Base-by-base conservation (phyloP, 35 echinoderm and acorn worm genomes). In the Chiridota heheva region DNA sequence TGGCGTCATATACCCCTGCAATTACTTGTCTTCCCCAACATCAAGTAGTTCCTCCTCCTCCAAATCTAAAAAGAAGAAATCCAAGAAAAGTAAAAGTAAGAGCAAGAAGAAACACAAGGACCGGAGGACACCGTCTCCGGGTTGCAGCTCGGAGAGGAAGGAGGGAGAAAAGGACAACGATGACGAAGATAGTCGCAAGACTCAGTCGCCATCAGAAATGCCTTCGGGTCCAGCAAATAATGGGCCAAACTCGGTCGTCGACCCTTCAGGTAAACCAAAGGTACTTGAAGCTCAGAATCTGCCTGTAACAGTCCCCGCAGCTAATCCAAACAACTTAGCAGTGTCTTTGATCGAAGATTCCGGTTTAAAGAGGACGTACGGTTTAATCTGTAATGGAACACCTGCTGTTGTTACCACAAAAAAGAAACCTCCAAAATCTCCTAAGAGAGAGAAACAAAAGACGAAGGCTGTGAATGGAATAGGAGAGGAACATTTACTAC, bases 61-160 rank as follows among this genome's bases (percentile, higher is more conserved):
- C 0, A 87, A 87, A 67, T 81, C 74, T 45, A 87, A 87, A 63
- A 87, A 87, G 66, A 78, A 63, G 36, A 86, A 86, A 44, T 87
- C 85, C 12, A 87, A 87, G 40, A 63, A 70, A 40, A 78, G 62
- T 34, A 78, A 42, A n/a, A 78, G 62, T 34, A 76, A 76, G 72
- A 78, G 75, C 27, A 78, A 78, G 53, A 78, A 78, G 27, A 49
- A 78, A 24, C 35, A 20, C 3, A 58, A 78, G n/a, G n/a, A n/a
- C n/a, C n/a, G n/a, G 28, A 58, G 53, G 8, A 40, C 75, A 12
- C 53, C 34, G 10, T 58, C 49, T 22, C 53, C 75, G 2, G n/a
- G n/a, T n/a, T n/a, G n/a, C n/a, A n/a, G n/a, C n/a, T n/a, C n/a
- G n/a, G n/a, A n/a, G n/a, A n/a, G n/a, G n/a, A 76, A 76, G 72